Base-by-base conservation (phyloP, 2,888 invertebrate genomes). In the Drosophila testacea region DNA sequence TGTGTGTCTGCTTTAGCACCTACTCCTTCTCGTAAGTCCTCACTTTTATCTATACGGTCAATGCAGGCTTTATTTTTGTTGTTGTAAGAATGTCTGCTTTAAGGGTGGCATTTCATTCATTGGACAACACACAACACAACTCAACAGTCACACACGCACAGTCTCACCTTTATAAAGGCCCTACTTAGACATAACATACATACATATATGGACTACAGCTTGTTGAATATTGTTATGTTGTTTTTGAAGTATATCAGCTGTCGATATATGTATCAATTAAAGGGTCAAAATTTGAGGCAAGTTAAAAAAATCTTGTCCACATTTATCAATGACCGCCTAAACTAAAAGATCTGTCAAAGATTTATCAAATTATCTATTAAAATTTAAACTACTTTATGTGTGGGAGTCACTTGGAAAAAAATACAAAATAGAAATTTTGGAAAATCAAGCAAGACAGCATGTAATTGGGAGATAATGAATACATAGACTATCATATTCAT, bases 21-120 rank as follows among this genome's bases (percentile, higher is more conserved):
- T 83, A 88, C 69, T 86, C 71, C 79, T 55, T 55, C 48, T 68
- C 63, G 74, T 74, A 73, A 83, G 78, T 72, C 67, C 55, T 69
- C 65, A 69, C 55, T 74, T 77, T 83, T 86, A 86, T 88, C 89
- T 88, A 81, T 77, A 83, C 70, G 87, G 89, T 77, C 81, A 83
- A 77, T 83, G 81, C 74, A 73, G 65, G 80, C 76, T 73, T 74
- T 38, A 57, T 52, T 55, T 30, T 30, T 50, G 48, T 39, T 44
- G 34, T 44, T 51, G 64, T 48, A 32, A 46, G 50, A 69, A 54
- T 68, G 51, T 38, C 48, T 60, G 64, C 63, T 63, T 66, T 80
- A 80, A 67, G 81, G 83, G 81, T 80, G 61, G 69, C 55, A 69
- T 77, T 73, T 71, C 41, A 63, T 67, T 77, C 55, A 63, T 46